Evolutionary conservation across 2,113 vertebrate species (phyloP).

Genomic region (Pteropus alecto): DNA sequence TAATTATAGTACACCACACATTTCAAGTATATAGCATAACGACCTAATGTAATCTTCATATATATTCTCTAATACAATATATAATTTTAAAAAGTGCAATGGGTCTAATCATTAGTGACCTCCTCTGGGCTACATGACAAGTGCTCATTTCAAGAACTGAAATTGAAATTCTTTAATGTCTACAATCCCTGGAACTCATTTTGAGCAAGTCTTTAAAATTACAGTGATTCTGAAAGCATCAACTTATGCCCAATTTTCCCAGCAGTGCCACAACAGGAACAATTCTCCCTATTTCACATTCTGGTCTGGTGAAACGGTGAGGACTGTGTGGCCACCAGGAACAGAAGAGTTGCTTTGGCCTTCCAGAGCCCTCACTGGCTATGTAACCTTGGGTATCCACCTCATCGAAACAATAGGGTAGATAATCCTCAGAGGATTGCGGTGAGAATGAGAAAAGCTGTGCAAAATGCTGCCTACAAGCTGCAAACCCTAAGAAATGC

Average conservation of each 20-base stretch:
- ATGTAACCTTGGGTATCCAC: background rate
- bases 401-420: background rate
- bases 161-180: constrained; percentile 19
- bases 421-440: background rate
- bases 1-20: background rate
- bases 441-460: background rate
- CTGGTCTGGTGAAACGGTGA: background rate
- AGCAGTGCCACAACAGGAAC: background rate
- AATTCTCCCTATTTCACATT: background rate
- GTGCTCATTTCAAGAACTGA: background rate
- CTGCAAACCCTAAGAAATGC: background rate
- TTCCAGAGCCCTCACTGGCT: background rate
- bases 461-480: background rate
- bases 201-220: background rate
- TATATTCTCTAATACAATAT: background rate
- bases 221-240: background rate
- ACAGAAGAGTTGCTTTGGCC: background rate
- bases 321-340: background rate
- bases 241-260: background rate
- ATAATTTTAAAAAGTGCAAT: background rate
- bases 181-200: background rate
- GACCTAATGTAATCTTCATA: background rate
- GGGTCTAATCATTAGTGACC: background rate
- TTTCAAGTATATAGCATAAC: background rate
- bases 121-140: background rate